phyloP scores from a whole-genome alignment of 2,113 vertebrate genomes.

The Channa maculata region DNA sequence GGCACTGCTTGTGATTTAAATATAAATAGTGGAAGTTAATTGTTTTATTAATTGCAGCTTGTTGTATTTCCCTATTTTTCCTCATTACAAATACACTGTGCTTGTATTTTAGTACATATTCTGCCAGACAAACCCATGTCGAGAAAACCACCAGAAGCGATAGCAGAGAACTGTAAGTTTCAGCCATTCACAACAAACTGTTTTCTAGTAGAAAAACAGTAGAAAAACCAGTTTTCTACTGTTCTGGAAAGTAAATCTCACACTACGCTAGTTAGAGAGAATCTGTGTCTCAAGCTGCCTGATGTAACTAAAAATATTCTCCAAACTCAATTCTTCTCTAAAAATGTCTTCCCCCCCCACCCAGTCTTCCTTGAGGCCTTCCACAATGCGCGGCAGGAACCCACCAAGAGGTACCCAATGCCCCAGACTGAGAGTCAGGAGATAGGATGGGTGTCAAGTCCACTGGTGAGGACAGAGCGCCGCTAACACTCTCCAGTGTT shows the following conservation, averaged over 20 bases:
- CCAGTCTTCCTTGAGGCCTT: slow-evolving; percentile 85
- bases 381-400: slow-evolving; percentile 80
- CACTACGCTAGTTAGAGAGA: background rate
- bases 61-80: background rate
- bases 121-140: slow-evolving; percentile 89
- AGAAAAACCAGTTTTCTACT: no score
- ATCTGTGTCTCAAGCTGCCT: background rate
- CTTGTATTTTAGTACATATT: slow-evolving; percentile 79
- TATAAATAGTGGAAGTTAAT: no score
- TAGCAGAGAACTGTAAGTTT: slow-evolving; percentile 85
- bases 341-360: slow-evolving; percentile 47
- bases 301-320: no score
- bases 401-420: slow-evolving; percentile 86
- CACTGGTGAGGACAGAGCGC: slow-evolving; percentile 83
- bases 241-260: no score
- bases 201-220: no score
- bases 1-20: no score
- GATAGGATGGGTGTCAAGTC: slow-evolving; percentile 89
- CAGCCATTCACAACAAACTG: rapidly evolving
- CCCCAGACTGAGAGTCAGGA: slow-evolving; percentile 91
- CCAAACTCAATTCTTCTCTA: no score
- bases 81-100: no score
- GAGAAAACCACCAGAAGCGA: slow-evolving; percentile 75
- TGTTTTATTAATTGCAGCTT: no score
- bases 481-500: no score